Evolutionary conservation across 1,140 invertebrate species (phyloP).

Genomic region (Tetramorium parvispinum): DNA sequence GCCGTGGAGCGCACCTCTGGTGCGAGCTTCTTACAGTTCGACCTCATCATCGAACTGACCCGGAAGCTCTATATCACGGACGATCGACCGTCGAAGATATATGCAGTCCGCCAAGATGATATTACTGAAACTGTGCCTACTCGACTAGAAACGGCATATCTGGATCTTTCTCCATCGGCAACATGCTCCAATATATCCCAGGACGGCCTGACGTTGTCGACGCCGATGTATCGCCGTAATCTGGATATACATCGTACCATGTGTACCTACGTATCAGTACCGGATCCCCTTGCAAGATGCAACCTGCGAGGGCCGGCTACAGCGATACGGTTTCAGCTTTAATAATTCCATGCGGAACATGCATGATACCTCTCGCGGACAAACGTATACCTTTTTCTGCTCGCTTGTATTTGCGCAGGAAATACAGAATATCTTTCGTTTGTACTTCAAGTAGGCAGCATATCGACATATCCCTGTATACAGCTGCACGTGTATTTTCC

Average conservation of each 20-base stretch:
- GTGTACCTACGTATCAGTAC: constrained; percentile 58
- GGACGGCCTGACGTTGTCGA: constrained; percentile 50
- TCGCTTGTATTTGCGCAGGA: background rate
- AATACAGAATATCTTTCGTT: background rate
- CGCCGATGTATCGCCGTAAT: constrained; percentile 72
- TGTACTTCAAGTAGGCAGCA: constrained; percentile 5
- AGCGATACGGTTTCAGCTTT: constrained; percentile 60
- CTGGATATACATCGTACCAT: constrained; percentile 67
- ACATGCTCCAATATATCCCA: constrained; percentile 69
- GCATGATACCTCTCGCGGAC: constrained; percentile 18
- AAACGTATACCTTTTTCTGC: background rate
- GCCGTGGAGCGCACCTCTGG: background rate
- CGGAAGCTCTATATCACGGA: constrained; percentile 9
- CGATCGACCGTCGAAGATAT: background rate
- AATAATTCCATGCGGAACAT: constrained; percentile 64
- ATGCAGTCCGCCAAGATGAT: constrained; percentile 14
- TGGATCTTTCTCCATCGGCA: constrained; percentile 49
- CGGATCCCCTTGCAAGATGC: constrained; percentile 45
- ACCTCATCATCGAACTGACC: constrained; percentile 55
- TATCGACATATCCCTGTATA: background rate
- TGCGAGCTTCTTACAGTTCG: constrained; percentile 46
- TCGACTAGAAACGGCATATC: constrained; percentile 45
- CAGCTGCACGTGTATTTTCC: background rate
- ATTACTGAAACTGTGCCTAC: constrained; percentile 67
- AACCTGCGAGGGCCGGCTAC: constrained; percentile 41